These are phyloP conservation scores for Protobothrops flavoviridis DNA, from an alignment of 2,113 vertebrate species.

Conservation along the genomic window DNA sequence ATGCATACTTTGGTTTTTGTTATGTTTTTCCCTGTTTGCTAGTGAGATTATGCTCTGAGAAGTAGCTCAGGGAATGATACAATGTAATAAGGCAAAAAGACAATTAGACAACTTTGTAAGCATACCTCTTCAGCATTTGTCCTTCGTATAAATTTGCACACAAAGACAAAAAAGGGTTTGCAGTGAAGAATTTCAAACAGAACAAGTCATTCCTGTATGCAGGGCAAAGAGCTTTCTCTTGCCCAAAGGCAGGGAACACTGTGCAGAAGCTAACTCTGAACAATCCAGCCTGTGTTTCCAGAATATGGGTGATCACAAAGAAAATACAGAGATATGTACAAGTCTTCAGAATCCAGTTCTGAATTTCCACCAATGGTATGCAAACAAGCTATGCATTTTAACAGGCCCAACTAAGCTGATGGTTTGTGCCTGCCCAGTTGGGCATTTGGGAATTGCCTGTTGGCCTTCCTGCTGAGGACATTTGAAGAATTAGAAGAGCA, in stretches of 20 bases:
- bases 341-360: constrained; percentile 12
- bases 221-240: constrained; percentile 3
- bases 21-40: background rate
- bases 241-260: background rate
- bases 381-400: background rate
- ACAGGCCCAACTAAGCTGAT: background rate
- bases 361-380: background rate
- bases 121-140: background rate
- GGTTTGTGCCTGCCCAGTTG: constrained; percentile 11
- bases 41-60: background rate
- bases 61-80: background rate
- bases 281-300: background rate
- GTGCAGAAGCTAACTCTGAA: background rate
- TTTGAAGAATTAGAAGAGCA: background rate
- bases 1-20: background rate
- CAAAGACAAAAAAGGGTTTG: background rate
- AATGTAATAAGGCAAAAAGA: background rate
- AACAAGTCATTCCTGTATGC: background rate
- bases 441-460: constrained; percentile 13
- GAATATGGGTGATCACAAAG: constrained; percentile 21
- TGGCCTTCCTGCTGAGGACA: rapidly evolving
- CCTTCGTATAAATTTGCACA: background rate
- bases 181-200: background rate
- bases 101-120: background rate
- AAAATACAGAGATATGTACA: background rate